Base-by-base conservation (phyloP, 1,140 invertebrate genomes). In the Dendrolimus punctatus region DNA sequence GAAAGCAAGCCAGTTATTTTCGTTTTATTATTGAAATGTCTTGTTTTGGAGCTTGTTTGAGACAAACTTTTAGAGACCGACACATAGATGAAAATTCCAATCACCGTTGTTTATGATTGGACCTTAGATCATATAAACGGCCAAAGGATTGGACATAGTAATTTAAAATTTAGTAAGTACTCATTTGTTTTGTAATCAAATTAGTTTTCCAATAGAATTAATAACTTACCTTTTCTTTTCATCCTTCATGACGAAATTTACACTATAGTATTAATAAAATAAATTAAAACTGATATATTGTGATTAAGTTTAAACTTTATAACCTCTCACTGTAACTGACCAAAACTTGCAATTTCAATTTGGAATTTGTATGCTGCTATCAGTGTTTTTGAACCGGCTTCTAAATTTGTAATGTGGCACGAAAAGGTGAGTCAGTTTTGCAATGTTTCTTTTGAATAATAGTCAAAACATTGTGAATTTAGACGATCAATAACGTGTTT, bases 391-490 rank as follows among this genome's bases (percentile, higher is more conserved):
- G 23, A 3, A 23, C 23, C 23, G 23, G 23, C 23, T 23, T 23
- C 23, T 23, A 23, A 23, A 23, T 23, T 23, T 23, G 23, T 23
- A 23, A 8, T 41, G 39, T 54, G 57, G 51, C 59, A 61, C 54
- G 47, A 54, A 54, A 50, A 53, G 23, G 23, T 23, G 1, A 54
- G 51, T 41, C 53, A 47, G 53, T 42, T 55, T 57, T 60, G 42
- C 54, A 53, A 46, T 63, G 49, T 8, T 40, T 43, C 51, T 50
- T 53, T 7, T 53, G 46, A 6, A 56, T 43, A 51, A 39, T 56
- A 9, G 53, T 60, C 60, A 68, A 71, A 70, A 75, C 71, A 71
- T 71, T 65, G 55, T 66, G 63, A 71, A 67, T 73, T 58, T 61
- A 71, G 41, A 52, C 68, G 73, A 79, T 79, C 71, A 61, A 79